Percentiles rank a stretch among this genome's conserved stretches.
These are phyloP conservation scores for Furcifer pardalis DNA, from an alignment of 2,797 vertebrate genomes.

Conservation along the genomic window DNA sequence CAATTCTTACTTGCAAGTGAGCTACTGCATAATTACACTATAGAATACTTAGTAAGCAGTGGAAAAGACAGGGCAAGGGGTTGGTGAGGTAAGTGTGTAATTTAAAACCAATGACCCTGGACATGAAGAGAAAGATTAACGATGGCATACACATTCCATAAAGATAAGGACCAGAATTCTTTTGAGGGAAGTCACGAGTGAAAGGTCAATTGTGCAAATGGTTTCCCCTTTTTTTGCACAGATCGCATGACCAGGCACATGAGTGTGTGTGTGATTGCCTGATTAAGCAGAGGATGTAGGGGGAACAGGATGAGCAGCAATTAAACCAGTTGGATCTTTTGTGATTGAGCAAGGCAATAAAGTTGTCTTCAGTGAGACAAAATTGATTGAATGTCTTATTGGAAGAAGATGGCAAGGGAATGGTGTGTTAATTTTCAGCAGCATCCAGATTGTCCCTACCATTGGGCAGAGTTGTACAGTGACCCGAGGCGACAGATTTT, in stretches of 20 bases:
- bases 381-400: background rate
- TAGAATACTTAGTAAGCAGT: background rate
- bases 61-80: background rate
- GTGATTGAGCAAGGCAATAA: too few relatives aligned
- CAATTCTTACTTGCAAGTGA: slow-evolving; percentile 12
- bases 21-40: background rate
- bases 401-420: background rate
- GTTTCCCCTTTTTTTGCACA: too few relatives aligned
- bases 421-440: background rate
- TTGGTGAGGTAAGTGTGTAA: background rate
- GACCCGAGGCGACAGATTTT: too few relatives aligned
- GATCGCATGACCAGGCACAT: too few relatives aligned
- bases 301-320: too few relatives aligned
- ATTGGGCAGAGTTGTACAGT: too few relatives aligned
- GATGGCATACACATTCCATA: background rate
- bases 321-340: too few relatives aligned
- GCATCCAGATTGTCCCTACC: too few relatives aligned
- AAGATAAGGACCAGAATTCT: background rate
- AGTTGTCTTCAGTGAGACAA: background rate
- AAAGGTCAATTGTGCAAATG: too few relatives aligned
- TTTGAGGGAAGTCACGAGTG: too few relatives aligned
- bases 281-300: too few relatives aligned
- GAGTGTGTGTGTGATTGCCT: too few relatives aligned
- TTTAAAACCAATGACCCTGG: background rate
- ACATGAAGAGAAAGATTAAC: background rate